These are phyloP conservation scores for Scylla paramamosain DNA, from an alignment of 1,140 invertebrate genomes.

Conservation along the genomic window DNA sequence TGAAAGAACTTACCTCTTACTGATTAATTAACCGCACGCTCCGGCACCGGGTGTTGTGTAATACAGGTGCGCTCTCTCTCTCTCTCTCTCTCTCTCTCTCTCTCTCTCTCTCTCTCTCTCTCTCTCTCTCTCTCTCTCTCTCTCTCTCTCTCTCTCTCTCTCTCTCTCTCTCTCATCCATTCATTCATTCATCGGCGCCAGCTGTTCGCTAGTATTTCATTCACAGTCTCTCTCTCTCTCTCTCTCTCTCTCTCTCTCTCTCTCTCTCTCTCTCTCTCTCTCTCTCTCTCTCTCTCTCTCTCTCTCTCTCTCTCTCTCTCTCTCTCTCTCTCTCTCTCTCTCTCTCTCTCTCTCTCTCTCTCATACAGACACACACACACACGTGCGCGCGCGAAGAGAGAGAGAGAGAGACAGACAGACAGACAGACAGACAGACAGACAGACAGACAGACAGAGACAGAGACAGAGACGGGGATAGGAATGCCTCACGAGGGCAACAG, in stretches of 20 bases:
- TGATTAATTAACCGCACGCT: too few relatives aligned
- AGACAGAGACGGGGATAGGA: too few relatives aligned
- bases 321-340: conserved; percentile 46
- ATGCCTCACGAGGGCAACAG: too few relatives aligned
- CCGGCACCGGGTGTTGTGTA: too few relatives aligned
- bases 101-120: conserved; percentile 39
- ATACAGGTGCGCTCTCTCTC: too few relatives aligned
- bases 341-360: conserved; percentile 51
- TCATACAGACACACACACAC: not conserved
- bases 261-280: conserved; percentile 51
- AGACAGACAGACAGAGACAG: too few relatives aligned
- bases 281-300: not conserved
- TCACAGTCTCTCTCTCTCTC: conserved; percentile 18
- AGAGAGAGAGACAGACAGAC: too few relatives aligned
- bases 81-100: not conserved
- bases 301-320: conserved; percentile 23
- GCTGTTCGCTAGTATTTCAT: not conserved
- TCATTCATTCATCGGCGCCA: not conserved
- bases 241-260: conserved; percentile 43
- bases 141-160: conserved; percentile 50
- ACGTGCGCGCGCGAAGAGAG: too few relatives aligned
- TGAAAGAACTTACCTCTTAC: too few relatives aligned
- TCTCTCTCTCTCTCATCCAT: too few relatives aligned
- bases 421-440: too few relatives aligned
- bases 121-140: conserved; percentile 51